These are phyloP conservation scores for Coregonus sp. DNA, from an alignment of 2,797 vertebrate species.

Conservation along the genomic window DNA sequence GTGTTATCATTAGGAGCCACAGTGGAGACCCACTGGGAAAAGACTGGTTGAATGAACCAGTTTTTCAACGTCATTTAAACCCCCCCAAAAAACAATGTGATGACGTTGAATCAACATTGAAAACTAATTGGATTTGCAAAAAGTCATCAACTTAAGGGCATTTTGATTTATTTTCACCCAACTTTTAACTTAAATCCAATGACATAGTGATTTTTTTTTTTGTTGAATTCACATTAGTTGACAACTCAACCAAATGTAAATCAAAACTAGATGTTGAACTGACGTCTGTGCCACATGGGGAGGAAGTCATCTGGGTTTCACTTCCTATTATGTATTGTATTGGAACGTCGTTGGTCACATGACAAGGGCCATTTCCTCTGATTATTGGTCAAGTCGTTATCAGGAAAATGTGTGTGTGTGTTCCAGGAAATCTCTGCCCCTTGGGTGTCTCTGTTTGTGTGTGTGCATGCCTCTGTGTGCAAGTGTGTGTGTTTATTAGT, in stretches of 20 bases:
- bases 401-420: slow-evolving; percentile 43
- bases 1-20: background rate
- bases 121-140: too few relatives aligned
- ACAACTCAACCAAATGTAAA: too few relatives aligned
- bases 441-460: background rate
- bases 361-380: slow-evolving; percentile 41
- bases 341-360: background rate
- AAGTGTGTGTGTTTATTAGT: background rate
- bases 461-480: slow-evolving; percentile 9
- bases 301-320: slow-evolving; percentile 50
- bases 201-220: too few relatives aligned
- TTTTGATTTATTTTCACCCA: too few relatives aligned
- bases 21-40: too few relatives aligned
- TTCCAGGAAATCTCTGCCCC: slow-evolving; percentile 21
- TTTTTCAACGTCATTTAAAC: too few relatives aligned
- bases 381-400: slow-evolving; percentile 27
- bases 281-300: background rate
- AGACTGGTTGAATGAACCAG: too few relatives aligned
- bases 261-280: too few relatives aligned
- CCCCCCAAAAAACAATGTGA: too few relatives aligned
- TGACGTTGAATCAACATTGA: too few relatives aligned
- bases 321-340: slow-evolving; percentile 33
- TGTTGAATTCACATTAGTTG: background rate
- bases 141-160: too few relatives aligned
- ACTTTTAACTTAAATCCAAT: too few relatives aligned